A percentile compares a stretch with the other conserved stretches of the same genome.
Conservation (phyloP, 2,797 vertebrate genomes). For the Ctenosaura bakeri region DNA sequence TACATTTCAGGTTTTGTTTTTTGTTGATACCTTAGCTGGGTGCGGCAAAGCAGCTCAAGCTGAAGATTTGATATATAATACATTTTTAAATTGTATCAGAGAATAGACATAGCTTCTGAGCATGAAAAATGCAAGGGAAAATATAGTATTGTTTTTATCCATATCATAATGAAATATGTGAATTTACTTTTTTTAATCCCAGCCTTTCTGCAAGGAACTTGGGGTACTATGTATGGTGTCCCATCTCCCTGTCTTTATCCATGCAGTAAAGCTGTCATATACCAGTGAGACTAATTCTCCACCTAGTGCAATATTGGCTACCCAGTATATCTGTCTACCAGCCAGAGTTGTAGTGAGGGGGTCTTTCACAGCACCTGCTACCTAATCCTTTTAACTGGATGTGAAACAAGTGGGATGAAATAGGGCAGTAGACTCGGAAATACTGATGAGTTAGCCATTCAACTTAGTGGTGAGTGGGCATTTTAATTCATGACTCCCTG, state of each 20-base stretch:
- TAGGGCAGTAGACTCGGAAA: background rate
- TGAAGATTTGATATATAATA: slow-evolving; percentile 68
- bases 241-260: background rate
- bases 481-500: no score
- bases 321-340: background rate
- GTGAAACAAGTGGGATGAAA: background rate
- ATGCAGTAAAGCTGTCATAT: background rate
- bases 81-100: slow-evolving; percentile 38
- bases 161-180: background rate
- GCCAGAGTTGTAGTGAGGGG: no score
- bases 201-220: background rate
- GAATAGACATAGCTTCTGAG: slow-evolving; percentile 47
- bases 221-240: background rate
- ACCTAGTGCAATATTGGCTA: background rate
- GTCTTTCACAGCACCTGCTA: background rate
- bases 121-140: slow-evolving; percentile 62
- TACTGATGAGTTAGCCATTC: background rate
- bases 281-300: background rate
- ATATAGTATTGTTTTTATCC: slow-evolving; percentile 16
- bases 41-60: slow-evolving; percentile 61
- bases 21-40: slow-evolving; percentile 55
- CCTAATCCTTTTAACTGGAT: background rate
- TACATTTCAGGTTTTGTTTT: slow-evolving; percentile 64
- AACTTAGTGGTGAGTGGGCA: background rate
- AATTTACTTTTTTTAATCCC: background rate